Conservation (phyloP, 2,797 vertebrate species). For the Numenius phaeopus region DNA sequence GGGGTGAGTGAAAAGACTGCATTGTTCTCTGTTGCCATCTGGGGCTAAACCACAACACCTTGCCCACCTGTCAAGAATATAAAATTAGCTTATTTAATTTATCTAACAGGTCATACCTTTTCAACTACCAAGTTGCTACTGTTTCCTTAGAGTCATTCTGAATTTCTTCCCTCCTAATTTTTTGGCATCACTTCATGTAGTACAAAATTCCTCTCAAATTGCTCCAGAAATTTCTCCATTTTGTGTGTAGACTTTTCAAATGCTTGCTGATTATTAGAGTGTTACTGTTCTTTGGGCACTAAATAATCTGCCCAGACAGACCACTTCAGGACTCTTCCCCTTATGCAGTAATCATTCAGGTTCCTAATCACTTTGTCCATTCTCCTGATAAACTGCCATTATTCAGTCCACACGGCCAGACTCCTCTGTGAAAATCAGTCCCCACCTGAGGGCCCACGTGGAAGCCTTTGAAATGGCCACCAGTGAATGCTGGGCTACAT, state of each 20-base stretch:
- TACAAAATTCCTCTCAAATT: neutral
- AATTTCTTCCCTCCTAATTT: neutral
- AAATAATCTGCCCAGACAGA: neutral
- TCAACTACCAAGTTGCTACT: neutral
- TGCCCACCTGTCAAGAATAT: neutral
- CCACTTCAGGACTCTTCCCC: neutral
- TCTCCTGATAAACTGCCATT: neutral
- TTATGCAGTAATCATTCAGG: neutral
- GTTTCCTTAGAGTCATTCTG: neutral
- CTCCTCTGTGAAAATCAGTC: neutral
- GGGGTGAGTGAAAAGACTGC: neutral
- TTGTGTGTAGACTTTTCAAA: neutral
- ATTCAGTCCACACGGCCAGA: neutral
- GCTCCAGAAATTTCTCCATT: neutral
- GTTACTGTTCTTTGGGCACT: neutral
- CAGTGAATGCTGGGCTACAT: neutral
- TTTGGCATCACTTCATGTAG: fast-evolving
- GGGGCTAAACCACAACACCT: neutral
- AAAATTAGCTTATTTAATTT: neutral
- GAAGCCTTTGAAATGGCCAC: neutral
- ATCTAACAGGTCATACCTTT: neutral
- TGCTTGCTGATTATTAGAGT: neutral
- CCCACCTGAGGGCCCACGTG: fast-evolving
- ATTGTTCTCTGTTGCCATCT: neutral
- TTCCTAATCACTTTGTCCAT: neutral